Base-by-base conservation (phyloP, 1,140 invertebrate species). In the Drosophila guanche region DNA sequence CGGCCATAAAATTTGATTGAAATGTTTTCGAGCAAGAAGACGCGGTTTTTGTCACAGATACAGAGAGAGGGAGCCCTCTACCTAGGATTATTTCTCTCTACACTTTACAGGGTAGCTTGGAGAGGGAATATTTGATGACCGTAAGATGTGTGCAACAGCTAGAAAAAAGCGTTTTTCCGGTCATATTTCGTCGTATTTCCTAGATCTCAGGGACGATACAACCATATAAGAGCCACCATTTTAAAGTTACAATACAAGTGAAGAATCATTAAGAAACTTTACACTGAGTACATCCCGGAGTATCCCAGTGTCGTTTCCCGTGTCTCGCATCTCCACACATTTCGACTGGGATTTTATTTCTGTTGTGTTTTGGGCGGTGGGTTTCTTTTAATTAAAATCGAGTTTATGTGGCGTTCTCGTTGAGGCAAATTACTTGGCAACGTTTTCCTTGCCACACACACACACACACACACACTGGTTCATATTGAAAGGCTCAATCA, bases 1-100 rank as follows among this genome's bases (percentile, higher is more conserved):
- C 53, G 61, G 59, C 53, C 78, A 86, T 86, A 83, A 85, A 85
- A 70, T 85, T 81, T 85, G 85, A 85, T 88, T 81, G 69, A 85
- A 74, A 73, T 57, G 77, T 63, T 70, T 43, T 58, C 27, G 54
- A 58, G 46, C 41, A 27, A 3, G 51, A 57, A 69, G 75, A 57
- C 65, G 65, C 62, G 22, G 56, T 48, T 12, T 37, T 37, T 84
- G 59, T 72, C 76, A 41, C 72, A 67, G 46, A 73, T 59, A 67
- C 43, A 53, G 48, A 57, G 52, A n/a, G n/a, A n/a, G 57, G 62
- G 58, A 42, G 68, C 46, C 29, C 45, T 57, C 46, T 62, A 76
- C 47, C 76, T 71, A 69, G 12, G 47, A 20, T 42, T 56, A 27
- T 29, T 20, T 51, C 10, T 16, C 7, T 46, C 10, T 37, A 37